Evolutionary conservation across 2,113 vertebrate genomes (phyloP).

Genomic region (Thunnus thynnus): DNA sequence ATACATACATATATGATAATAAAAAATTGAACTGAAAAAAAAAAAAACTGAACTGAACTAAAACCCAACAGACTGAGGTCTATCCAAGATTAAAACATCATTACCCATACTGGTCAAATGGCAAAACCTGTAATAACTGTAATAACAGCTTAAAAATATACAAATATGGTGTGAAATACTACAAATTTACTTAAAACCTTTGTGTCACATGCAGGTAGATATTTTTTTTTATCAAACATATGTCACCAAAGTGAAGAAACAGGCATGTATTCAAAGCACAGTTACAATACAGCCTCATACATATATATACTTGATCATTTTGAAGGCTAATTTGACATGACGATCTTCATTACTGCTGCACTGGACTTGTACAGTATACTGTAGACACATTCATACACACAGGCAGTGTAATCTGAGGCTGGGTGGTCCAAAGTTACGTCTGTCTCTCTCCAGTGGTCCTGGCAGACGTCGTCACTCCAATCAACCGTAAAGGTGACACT

Average conservation of each 20-base stretch:
- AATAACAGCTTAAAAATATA: too few relatives aligned
- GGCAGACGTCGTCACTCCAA: constrained; percentile 19
- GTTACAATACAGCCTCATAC: background rate
- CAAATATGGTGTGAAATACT: too few relatives aligned
- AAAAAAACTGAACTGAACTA: too few relatives aligned
- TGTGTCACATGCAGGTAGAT: too few relatives aligned
- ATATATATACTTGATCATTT: background rate
- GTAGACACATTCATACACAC: background rate
- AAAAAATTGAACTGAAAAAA: too few relatives aligned
- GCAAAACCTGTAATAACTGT: too few relatives aligned
- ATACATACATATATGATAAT: too few relatives aligned
- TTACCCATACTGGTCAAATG: too few relatives aligned
- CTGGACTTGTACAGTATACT: background rate
- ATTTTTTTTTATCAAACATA: background rate
- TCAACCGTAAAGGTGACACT: constrained; percentile 44
- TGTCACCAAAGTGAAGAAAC: background rate
- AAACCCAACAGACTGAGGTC: too few relatives aligned
- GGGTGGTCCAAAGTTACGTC: background rate
- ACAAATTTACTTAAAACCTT: too few relatives aligned
- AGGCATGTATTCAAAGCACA: background rate
- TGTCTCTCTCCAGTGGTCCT: background rate
- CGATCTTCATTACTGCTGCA: background rate
- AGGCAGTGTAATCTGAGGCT: background rate
- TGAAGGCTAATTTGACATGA: constrained; percentile 6
- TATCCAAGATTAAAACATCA: too few relatives aligned